Evolutionary conservation across 2,113 vertebrate genomes (phyloP).

Genomic region (Melanerpes formicivorus): DNA sequence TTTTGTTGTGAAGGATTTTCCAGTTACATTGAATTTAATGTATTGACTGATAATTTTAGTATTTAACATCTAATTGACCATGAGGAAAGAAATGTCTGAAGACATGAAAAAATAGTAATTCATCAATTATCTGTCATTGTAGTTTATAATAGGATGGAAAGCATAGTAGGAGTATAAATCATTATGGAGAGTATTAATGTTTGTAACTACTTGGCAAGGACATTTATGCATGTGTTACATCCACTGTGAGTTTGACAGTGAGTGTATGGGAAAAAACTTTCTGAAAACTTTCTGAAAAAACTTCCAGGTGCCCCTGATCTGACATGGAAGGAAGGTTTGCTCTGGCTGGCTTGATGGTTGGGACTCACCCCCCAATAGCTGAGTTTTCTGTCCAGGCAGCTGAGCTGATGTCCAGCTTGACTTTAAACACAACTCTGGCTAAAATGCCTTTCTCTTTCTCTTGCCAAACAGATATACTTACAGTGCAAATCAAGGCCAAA

Average conservation of each 20-base stretch:
- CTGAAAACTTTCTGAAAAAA: not conserved
- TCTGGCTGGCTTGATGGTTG: not conserved
- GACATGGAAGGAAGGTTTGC: not conserved
- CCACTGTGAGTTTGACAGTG: not conserved
- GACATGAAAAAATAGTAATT: not conserved
- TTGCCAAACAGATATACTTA: not conserved
- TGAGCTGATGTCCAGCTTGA: not conserved
- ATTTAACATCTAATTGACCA: not conserved
- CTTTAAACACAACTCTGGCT: not conserved
- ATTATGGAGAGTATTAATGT: not conserved
- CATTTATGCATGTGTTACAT: not conserved
- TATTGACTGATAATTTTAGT: not conserved
- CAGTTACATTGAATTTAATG: not conserved
- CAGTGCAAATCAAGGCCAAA: not conserved
- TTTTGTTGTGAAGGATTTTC: not conserved
- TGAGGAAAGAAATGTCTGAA: not conserved
- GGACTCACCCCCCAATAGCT: fast-evolving
- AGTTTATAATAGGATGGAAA: not conserved
- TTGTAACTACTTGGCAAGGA: not conserved
- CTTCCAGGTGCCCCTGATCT: not conserved
- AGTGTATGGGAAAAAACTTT: not conserved
- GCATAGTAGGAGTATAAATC: not conserved
- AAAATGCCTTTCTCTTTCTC: not conserved
- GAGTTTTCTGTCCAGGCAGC: not conserved
- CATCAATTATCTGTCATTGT: not conserved